phyloP scores from a whole-genome alignment of 2,888 invertebrate genomes.

The Hofmannophila pseudospretella region DNA sequence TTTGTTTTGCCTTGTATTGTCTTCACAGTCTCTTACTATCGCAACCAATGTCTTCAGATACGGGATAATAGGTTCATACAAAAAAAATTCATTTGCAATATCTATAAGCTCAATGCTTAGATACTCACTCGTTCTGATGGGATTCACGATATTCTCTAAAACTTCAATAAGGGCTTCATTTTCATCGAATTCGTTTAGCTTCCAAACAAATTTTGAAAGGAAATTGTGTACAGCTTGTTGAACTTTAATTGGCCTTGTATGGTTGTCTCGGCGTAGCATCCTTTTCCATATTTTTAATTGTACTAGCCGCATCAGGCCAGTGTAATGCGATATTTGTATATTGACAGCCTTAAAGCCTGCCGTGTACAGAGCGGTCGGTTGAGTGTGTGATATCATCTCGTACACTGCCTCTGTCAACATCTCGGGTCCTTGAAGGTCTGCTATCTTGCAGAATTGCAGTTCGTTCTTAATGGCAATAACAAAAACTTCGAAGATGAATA shows the following conservation, averaged over 20 bases:
- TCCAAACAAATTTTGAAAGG: conserved; percentile 26
- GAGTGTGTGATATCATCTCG: conserved; percentile 6
- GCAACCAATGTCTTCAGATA: conserved; percentile 20
- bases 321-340: conserved; percentile 24
- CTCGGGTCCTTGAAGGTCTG: conserved; percentile 20
- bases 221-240: conserved; percentile 24
- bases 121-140: conserved; percentile 23
- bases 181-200: conserved; percentile 27
- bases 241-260: conserved; percentile 16
- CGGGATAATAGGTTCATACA: conserved; percentile 20
- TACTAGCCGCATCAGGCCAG: conserved; percentile 26
- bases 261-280: no score
- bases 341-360: conserved; percentile 23
- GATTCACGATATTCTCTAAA: conserved; percentile 23
- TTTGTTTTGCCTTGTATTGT: conserved; percentile 19
- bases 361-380: conserved; percentile 19
- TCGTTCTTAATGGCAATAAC: conserved; percentile 32
- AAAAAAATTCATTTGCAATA: conserved; percentile 18
- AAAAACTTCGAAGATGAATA: conserved; percentile 28
- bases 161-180: conserved; percentile 27
- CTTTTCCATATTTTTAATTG: conserved; percentile 25
- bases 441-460: conserved; percentile 32
- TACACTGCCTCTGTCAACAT: conserved; percentile 10
- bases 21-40: conserved; percentile 22
- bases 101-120: conserved; percentile 17